Evolutionary conservation across 2,113 vertebrate genomes (phyloP).

Genomic region (Alethe castanea): DNA sequence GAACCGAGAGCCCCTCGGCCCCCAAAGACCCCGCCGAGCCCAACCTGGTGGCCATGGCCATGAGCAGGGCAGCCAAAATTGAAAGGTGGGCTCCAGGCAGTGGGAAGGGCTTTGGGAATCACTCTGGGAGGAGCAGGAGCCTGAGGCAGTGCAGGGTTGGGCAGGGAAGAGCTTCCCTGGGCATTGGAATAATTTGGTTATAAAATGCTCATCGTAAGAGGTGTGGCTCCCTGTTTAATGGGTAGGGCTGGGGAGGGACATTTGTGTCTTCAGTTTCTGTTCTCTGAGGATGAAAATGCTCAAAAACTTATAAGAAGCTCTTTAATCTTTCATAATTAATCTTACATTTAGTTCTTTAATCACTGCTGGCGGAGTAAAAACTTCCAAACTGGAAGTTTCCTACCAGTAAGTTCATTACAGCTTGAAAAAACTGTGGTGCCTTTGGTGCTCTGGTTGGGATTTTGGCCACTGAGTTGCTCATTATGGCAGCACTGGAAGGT

Average conservation of each 20-base stretch:
- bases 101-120: not conserved
- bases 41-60: constrained; percentile 83
- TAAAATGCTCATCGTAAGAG: accelerated
- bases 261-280: not conserved
- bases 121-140: not conserved
- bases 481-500: not conserved
- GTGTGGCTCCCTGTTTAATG: accelerated
- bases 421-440: not conserved
- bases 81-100: not conserved
- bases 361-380: not conserved
- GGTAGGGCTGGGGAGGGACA: not conserved
- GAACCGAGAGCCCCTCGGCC: not conserved
- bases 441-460: not conserved
- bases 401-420: not conserved
- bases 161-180: not conserved
- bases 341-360: not conserved
- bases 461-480: not conserved
- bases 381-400: accelerated
- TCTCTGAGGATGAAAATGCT: not conserved
- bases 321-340: not conserved
- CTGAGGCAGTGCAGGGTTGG: accelerated
- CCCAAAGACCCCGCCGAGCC: not conserved
- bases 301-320: not conserved
- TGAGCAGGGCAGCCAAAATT: constrained; percentile 87
- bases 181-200: accelerated